Evolutionary conservation across 2,797 vertebrate species (phyloP).

Genomic region (Labroides dimidiatus): DNA sequence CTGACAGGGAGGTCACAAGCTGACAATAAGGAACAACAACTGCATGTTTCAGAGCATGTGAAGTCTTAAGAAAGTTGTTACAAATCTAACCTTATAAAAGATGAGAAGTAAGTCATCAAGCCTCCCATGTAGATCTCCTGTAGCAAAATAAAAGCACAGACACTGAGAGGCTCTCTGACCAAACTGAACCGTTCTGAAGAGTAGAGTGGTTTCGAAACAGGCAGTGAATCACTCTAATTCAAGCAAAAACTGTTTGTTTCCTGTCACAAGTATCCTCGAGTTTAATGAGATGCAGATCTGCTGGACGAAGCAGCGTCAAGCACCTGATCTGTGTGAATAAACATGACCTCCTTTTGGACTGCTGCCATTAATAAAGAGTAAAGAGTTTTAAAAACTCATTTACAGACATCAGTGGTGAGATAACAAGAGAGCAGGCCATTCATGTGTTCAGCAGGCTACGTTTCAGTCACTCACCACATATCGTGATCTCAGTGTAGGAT

Average conservation of each 20-base stretch:
- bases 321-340: slow-evolving; percentile 73
- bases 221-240: background rate
- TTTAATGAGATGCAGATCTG: slow-evolving; percentile 67
- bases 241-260: slow-evolving; percentile 27
- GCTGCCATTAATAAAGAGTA: slow-evolving; percentile 43
- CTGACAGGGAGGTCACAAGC: slow-evolving; percentile 71
- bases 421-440: slow-evolving; percentile 13
- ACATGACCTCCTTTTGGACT: slow-evolving; percentile 47
- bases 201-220: slow-evolving; percentile 5
- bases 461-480: slow-evolving; percentile 87
- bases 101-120: slow-evolving; percentile 96
- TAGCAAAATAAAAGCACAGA: slow-evolving; percentile 26
- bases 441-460: slow-evolving; percentile 10
- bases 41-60: background rate
- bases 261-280: slow-evolving; percentile 60
- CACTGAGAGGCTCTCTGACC: background rate
- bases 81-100: slow-evolving; percentile 92
- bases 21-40: background rate
- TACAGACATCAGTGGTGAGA: slow-evolving; percentile 26
- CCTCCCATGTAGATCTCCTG: slow-evolving; percentile 96
- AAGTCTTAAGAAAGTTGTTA: background rate
- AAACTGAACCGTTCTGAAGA: background rate
- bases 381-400: slow-evolving; percentile 34
- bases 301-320: slow-evolving; percentile 62
- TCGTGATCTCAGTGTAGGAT: slow-evolving; percentile 90